These are phyloP conservation scores for Drosophila bocki DNA, from an alignment of 1,140 invertebrate species.

Conservation along the genomic window DNA sequence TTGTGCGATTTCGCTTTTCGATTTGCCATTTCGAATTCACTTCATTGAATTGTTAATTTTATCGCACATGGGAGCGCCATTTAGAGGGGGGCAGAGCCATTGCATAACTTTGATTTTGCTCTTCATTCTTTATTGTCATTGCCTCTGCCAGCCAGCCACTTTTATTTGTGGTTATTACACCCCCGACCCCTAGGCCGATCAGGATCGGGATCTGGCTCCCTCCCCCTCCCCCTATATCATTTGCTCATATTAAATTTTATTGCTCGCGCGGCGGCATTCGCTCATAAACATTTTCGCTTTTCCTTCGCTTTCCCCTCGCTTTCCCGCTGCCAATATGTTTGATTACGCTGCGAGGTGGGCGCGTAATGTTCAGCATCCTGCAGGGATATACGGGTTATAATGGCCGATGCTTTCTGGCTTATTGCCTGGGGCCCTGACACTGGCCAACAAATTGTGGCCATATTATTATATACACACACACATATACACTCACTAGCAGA, in stretches of 20 bases:
- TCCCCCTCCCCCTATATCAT: conserved; percentile 3
- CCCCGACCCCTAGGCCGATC: conserved; percentile 18
- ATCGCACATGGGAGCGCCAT: conserved; percentile 41
- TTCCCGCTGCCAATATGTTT: conserved; percentile 41
- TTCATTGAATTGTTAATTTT: conserved; percentile 83
- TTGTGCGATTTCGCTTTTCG: conserved; percentile 63
- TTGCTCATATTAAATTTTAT: conserved; percentile 73
- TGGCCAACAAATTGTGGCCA: conserved; percentile 39
- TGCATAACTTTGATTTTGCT: conserved; percentile 46
- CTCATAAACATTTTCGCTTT: conserved; percentile 40
- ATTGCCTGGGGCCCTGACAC: conserved; percentile 20
- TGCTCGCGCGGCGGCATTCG: conserved; percentile 60
- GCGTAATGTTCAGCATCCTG: conserved; percentile 19
- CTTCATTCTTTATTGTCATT: conserved; percentile 72
- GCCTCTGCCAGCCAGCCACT: conserved; percentile 46
- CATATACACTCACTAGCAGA: not conserved
- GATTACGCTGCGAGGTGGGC: conserved; percentile 56
- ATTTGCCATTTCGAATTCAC: conserved; percentile 77
- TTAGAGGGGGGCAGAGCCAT: conserved; percentile 2
- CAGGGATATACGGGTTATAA: conserved; percentile 14
- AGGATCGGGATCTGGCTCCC: not conserved
- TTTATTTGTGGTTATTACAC: conserved; percentile 75
- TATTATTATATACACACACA: conserved; percentile 9
- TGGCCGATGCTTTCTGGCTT: conserved; percentile 27
- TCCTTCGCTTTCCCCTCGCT: not conserved